These are phyloP conservation scores for Sebastolobus alascanus DNA, from an alignment of 2,797 vertebrate genomes.

Conservation along the genomic window DNA sequence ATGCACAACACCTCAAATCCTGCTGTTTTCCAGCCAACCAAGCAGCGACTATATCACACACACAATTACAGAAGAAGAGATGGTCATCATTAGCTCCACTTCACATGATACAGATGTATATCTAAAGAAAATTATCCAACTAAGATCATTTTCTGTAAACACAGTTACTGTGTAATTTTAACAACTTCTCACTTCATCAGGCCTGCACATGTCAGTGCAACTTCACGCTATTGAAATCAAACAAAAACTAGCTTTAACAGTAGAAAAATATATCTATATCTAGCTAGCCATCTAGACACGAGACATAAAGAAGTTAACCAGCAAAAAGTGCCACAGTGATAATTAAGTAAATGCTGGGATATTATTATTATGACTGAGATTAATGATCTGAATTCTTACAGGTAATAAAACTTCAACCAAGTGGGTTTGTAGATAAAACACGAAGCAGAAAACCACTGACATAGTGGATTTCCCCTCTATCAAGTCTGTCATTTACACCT, in stretches of 20 bases:
- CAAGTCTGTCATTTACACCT: conserved; percentile 47
- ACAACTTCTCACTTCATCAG: neutral
- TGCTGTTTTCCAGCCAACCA: conserved; percentile 30
- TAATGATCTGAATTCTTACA: conserved; percentile 8
- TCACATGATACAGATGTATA: conserved; percentile 33
- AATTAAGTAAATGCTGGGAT: neutral
- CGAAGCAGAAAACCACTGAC: conserved; percentile 40
- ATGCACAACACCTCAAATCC: conserved; percentile 20
- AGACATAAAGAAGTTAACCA: neutral
- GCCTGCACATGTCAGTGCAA: neutral
- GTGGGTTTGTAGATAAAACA: conserved; percentile 28
- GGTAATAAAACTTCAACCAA: conserved; percentile 29
- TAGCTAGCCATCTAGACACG: neutral
- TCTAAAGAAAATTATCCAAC: neutral
- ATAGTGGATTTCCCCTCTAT: conserved; percentile 49
- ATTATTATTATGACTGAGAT: conserved; percentile 4
- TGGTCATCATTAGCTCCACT: conserved; percentile 28
- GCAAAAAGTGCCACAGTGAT: neutral
- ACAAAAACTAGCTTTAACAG: neutral
- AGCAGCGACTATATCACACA: conserved; percentile 25
- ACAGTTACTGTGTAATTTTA: neutral
- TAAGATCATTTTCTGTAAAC: conserved; percentile 12
- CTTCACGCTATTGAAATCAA: conserved; percentile 3
- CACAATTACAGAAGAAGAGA: conserved; percentile 27
- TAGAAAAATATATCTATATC: neutral